A percentile compares a stretch with the other conserved stretches of the same genome.
Evolutionary conservation across 2,113 vertebrate species (phyloP).

Genomic region (Mungos mungo): DNA sequence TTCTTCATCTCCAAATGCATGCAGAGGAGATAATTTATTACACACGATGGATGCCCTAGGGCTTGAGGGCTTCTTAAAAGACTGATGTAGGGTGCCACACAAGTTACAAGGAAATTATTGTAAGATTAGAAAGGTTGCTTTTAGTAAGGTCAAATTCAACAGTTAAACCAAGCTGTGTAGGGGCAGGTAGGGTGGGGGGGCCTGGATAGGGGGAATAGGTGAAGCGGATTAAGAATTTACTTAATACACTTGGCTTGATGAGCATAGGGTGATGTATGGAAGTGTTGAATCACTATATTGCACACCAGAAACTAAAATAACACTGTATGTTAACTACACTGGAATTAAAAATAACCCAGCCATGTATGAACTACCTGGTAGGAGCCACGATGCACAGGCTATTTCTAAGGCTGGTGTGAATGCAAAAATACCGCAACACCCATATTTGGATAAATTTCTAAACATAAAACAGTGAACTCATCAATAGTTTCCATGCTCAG

Average conservation of each 20-base stretch:
- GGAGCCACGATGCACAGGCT: neutral
- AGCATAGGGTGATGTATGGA: neutral
- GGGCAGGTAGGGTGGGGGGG: too few species aligned
- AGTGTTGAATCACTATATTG: neutral
- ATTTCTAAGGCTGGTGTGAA: neutral
- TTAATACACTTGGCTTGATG: neutral
- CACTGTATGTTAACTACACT: neutral
- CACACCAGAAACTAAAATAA: neutral
- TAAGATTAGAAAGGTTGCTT: conserved; percentile 9
- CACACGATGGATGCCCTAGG: neutral
- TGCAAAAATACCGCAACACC: conserved; percentile 1
- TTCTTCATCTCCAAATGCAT: neutral
- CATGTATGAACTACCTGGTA: neutral
- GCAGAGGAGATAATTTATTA: conserved; percentile 20
- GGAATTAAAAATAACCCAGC: neutral
- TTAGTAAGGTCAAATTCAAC: conserved; percentile 34
- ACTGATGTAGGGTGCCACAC: neutral
- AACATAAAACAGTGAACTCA: conserved; percentile 14
- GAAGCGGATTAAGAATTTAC: neutral
- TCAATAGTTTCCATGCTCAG: conserved; percentile 16
- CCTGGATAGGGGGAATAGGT: neutral
- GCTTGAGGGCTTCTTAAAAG: neutral
- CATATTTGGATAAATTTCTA: neutral
- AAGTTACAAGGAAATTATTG: conserved; percentile 50
- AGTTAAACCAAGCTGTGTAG: neutral